These are phyloP conservation scores for Acanthacorydalis orientalis DNA, from an alignment of 2,888 invertebrate genomes.

Conservation along the genomic window DNA sequence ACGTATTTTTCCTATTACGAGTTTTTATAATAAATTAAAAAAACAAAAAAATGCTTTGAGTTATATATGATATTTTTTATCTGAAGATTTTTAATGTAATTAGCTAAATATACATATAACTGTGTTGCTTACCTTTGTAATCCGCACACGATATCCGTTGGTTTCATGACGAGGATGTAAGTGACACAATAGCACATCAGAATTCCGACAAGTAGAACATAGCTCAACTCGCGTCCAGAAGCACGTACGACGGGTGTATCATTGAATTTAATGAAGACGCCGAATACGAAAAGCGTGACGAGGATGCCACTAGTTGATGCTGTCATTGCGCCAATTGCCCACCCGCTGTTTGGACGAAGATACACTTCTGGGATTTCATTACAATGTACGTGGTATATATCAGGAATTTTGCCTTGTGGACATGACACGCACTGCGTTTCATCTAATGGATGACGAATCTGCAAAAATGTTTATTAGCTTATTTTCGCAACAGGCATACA, in stretches of 20 bases:
- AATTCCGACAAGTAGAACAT: conserved; percentile 79
- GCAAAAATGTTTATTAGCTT: conserved; percentile 11
- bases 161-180: conserved; percentile 75
- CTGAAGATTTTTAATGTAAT: too few relatives aligned
- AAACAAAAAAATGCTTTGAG: too few relatives aligned
- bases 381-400: conserved; percentile 54
- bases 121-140: conserved; percentile 54
- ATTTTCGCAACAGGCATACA: neutral
- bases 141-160: conserved; percentile 76
- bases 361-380: conserved; percentile 68
- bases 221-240: conserved; percentile 77
- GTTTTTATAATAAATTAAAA: too few relatives aligned
- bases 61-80: too few relatives aligned
- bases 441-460: conserved; percentile 66
- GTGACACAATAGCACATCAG: conserved; percentile 86
- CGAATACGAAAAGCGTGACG: conserved; percentile 45
- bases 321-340: conserved; percentile 88
- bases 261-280: conserved; percentile 52
- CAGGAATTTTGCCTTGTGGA: conserved; percentile 68
- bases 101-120: too few relatives aligned
- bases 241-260: conserved; percentile 96
- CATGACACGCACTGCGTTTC: conserved; percentile 76
- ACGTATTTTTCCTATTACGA: too few relatives aligned
- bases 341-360: conserved; percentile 63
- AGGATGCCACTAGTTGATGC: conserved; percentile 74